A percentile compares a stretch with the other conserved stretches of the same genome.
Conservation (phyloP, 2,888 invertebrate genomes). For the Ornithoptera priamus region DNA sequence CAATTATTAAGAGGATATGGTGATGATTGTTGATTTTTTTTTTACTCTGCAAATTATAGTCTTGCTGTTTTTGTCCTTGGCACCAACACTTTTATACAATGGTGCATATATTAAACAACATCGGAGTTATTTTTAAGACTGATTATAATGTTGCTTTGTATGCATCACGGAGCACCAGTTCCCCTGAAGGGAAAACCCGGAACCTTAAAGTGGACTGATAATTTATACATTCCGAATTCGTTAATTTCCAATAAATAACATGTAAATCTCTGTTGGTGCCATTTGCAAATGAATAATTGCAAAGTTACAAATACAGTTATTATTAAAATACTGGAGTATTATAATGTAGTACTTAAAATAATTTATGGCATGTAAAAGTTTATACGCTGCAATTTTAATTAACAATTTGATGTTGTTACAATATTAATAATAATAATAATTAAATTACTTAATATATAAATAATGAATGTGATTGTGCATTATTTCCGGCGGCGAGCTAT, state of each 20-base stretch:
- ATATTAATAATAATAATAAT: constrained; percentile 1
- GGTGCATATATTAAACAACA: constrained; percentile 16
- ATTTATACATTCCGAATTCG: constrained; percentile 53
- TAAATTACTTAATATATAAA: constrained; percentile 9
- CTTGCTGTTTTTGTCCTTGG: neutral
- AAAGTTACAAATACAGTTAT: neutral
- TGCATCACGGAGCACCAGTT: too few relatives aligned
- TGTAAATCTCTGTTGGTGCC: constrained; percentile 42
- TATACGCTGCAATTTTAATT: too few relatives aligned
- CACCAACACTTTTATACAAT: constrained; percentile 3
- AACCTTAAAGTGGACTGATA: too few relatives aligned
- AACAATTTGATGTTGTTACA: too few relatives aligned
- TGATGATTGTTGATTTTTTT: too few relatives aligned
- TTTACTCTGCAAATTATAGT: too few relatives aligned
- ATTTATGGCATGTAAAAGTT: too few relatives aligned
- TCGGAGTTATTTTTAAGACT: constrained; percentile 41
- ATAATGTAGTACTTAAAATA: constrained; percentile 53
- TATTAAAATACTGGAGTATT: constrained; percentile 46
- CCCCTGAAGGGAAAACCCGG: too few relatives aligned
- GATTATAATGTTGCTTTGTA: constrained; percentile 32
- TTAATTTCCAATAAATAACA: constrained; percentile 37
- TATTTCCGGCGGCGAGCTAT: constrained; percentile 5
- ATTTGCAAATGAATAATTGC: constrained; percentile 37
- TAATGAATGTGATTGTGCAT: constrained; percentile 7
- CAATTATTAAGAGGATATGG: too few relatives aligned